Evolutionary conservation across 2,797 vertebrate species (phyloP).

Genomic region (Numenius phaeopus): DNA sequence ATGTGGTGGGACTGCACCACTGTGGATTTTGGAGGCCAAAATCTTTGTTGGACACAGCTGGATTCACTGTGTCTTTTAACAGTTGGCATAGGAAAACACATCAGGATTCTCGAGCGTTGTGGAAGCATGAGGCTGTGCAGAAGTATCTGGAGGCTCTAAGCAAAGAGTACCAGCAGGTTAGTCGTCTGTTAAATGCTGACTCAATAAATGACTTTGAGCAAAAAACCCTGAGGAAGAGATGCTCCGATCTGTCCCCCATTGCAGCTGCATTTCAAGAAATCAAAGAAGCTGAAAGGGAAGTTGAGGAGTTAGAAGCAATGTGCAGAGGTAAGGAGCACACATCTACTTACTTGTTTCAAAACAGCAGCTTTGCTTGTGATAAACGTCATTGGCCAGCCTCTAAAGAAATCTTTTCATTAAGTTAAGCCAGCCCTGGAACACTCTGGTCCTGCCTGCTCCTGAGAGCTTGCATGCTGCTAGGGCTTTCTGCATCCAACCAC

Average conservation of each 20-base stretch:
- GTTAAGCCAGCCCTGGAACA: neutral
- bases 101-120: constrained; percentile 71
- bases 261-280: constrained; percentile 74
- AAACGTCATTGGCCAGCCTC: neutral
- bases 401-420: neutral
- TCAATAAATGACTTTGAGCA: constrained; percentile 80
- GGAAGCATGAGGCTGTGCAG: constrained; percentile 80
- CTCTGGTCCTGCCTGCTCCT: neutral
- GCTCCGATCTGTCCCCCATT: constrained; percentile 79
- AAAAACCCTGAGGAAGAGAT: constrained; percentile 74
- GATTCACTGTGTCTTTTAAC: neutral
- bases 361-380: neutral
- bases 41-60: neutral
- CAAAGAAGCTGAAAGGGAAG: constrained; percentile 79
- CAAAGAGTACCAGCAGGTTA: constrained; percentile 79
- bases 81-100: constrained; percentile 48
- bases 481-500: neutral
- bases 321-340: constrained; percentile 79
- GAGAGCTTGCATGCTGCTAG: fast-evolving
- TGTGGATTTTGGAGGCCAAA: constrained; percentile 23
- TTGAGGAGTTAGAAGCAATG: constrained; percentile 84
- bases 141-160: constrained; percentile 81
- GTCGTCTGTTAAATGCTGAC: constrained; percentile 66
- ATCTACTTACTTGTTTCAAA: neutral
- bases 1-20: neutral